Conservation (phyloP, 2,888 invertebrate species). For the Sympetrum striolatum region DNA sequence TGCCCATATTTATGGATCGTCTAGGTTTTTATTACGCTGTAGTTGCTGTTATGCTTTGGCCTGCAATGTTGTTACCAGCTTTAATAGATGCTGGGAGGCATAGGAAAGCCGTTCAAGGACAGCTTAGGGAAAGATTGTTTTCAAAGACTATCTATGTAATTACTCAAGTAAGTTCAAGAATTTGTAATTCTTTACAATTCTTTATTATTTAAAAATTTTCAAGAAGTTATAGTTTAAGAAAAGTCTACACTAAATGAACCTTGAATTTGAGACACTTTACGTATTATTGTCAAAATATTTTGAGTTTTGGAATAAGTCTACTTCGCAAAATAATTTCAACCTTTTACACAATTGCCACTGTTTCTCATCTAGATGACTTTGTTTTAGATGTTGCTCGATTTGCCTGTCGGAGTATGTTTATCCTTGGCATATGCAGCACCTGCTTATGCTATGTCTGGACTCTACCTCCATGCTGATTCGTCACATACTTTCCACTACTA, state of each 20-base stretch:
- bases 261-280: no score
- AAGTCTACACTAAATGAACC: no score
- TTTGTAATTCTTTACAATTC: not conserved
- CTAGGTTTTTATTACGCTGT: conserved; percentile 54
- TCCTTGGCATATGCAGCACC: conserved; percentile 87
- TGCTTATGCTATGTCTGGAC: conserved; percentile 85
- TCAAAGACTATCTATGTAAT: conserved; percentile 25
- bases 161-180: not conserved
- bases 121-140: not conserved
- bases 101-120: conserved; percentile 30
- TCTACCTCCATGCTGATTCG: conserved; percentile 17
- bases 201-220: not conserved
- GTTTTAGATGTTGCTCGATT: conserved; percentile 75
- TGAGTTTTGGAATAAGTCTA: no score
- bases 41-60: conserved; percentile 71
- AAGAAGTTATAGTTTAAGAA: no score
- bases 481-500: conserved; percentile 39
- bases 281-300: no score
- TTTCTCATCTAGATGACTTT: not conserved
- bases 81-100: conserved; percentile 22
- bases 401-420: conserved; percentile 79
- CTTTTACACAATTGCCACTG: no score
- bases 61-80: conserved; percentile 60
- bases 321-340: no score
- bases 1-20: conserved; percentile 32